Base-by-base conservation (phyloP, 2,888 invertebrate genomes). In the Euzophera pinguis region DNA sequence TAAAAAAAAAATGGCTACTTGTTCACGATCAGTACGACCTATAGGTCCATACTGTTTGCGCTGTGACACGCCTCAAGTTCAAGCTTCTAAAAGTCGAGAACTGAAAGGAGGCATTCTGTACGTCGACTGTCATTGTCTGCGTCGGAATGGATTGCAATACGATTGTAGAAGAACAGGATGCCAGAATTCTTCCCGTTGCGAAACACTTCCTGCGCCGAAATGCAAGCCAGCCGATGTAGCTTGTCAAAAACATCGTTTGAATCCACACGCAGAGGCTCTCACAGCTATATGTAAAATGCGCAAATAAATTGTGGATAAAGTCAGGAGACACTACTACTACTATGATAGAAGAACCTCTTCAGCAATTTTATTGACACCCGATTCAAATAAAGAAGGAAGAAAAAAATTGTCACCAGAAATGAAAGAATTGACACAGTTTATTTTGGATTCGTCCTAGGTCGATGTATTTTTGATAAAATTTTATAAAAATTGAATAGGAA, bases 121-220 rank as follows among this genome's bases (percentile, higher is more conserved):
- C 55, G 88, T 85, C 0, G 91, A 92, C 53, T 92, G 92, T 60
- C 80, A 79, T 57, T 92, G 92, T 59, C 76, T 91, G 34, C 90
- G 91, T 22, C 80, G 92, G 52, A 92, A 92, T 61, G 92, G 92
- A 0, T 70, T 92, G 27, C 92, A 92, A 63, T 90, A 91, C 56
- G 88, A 91, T 53, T 92, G 92, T 60, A 86, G 84, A 8, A 78
- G 92, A 56, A 86, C 75, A 50, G 89, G 86, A 32, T 91, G 92
- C 61, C 88, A 89, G 56, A 78, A 77, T 48, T 83, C 83, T 1
- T 71, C 83, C 0, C 70, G 74, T 3, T 90, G 89, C 57, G 62
- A 73, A 39, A 56, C 56, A 2, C 50, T 76, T 34, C 88, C 89
- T 9, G 75, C 78, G 0, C 88, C 89, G 0, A 47, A 72, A 0